Evolutionary conservation across 2,797 vertebrate genomes (phyloP), one percentile per base, ranked within the genome.

Genomic region (Crossoptilon crossoptilon): DNA sequence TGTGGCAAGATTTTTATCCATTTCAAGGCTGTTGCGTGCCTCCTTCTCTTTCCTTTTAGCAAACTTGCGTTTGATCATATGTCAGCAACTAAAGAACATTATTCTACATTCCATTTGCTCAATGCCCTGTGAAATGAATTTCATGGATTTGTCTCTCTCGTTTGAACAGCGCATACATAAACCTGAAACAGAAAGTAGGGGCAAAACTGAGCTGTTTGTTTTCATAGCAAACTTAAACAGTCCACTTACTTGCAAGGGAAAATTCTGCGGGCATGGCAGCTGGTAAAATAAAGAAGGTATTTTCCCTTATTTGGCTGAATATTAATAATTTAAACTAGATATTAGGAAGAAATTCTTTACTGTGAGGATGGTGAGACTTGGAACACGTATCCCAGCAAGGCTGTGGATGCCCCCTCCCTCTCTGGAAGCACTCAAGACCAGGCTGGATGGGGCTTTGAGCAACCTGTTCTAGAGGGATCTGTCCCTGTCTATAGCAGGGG

Each of bases 121-220:
- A 95, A 95, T 88, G 91, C 55, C 37, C 92, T 92, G 80, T 94
- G 94, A 94, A 95, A 96, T 95, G 55, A 91, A 84, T 95, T 84
- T 67, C 76, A 31, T 70, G 94, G 85, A 87, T 95, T 93, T 83
- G 72, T 77, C 73, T 89, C 74, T 62, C 43, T 86, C 4, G 9
- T 87, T 86, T 55, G 91, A 94, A 79, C 58, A 48, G 79, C 58
- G 56, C 84, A 80, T 43, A 53, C 79, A 87, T 73, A 78, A 95
- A 80, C 83, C 76, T 49, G 78, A 37, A 62, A 35, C 15, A 87
- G 81, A 94, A 92, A 74, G 73, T 9, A 87, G 39, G 55, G 78
- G 64, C 0, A 0, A 67, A 94, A 53, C 26, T 2, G 49, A 85
- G 53, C 75, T 39, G 2, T 3, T 49, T 66, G 70, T 67, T 91